phyloP scores from a whole-genome alignment of 2,113 vertebrate genomes.

The Larimichthys polyactis region DNA sequence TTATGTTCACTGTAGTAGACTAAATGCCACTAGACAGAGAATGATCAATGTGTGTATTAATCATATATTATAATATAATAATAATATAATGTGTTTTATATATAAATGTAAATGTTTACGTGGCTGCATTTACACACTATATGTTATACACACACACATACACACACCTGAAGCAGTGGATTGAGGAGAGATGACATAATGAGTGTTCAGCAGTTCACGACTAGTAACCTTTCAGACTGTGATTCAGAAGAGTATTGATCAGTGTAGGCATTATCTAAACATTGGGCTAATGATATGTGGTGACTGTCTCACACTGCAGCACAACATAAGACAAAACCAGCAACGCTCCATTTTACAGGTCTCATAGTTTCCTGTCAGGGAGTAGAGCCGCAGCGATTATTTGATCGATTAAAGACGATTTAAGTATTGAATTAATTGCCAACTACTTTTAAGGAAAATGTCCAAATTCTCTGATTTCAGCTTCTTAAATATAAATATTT shows the following conservation, averaged over 20 bases:
- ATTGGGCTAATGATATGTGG: conserved; percentile 10
- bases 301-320: neutral
- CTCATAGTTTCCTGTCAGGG: neutral
- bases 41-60: neutral
- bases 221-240: conserved; percentile 8
- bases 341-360: neutral
- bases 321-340: neutral
- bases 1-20: neutral
- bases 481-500: too few species aligned
- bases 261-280: neutral
- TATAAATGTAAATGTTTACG: neutral
- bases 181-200: neutral
- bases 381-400: too few species aligned
- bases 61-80: too few species aligned
- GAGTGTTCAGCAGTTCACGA: neutral
- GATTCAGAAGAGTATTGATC: conserved; percentile 20
- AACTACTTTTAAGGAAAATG: too few species aligned
- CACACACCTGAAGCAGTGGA: neutral
- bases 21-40: neutral
- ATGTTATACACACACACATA: neutral
- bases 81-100: too few species aligned
- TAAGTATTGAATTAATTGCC: too few species aligned
- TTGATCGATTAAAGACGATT: too few species aligned
- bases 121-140: too few species aligned
- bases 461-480: too few species aligned